These are phyloP conservation scores for Beris chalybata DNA, from an alignment of 2,888 invertebrate species.

Conservation along the genomic window DNA sequence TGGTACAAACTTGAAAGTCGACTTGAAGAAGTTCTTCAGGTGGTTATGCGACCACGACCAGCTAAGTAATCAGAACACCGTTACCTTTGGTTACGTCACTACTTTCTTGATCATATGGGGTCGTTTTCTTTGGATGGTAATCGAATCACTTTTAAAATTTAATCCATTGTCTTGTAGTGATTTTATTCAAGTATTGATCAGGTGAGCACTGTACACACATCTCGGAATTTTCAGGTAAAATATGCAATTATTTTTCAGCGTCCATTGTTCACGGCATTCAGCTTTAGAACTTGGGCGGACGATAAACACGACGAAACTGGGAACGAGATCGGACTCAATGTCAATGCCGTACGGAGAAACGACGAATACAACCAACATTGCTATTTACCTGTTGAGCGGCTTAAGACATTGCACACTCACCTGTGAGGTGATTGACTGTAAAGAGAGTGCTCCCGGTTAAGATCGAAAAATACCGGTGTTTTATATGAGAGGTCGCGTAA, in stretches of 20 bases:
- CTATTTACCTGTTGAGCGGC: too few relatives aligned
- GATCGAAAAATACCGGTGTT: too few relatives aligned
- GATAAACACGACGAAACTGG: not conserved
- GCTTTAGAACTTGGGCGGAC: constrained; percentile 2
- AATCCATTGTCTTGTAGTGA: not conserved
- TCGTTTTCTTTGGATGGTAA: not conserved
- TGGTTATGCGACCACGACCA: not conserved
- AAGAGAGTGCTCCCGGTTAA: too few relatives aligned
- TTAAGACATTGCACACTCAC: too few relatives aligned
- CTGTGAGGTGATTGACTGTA: too few relatives aligned
- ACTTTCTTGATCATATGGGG: not conserved
- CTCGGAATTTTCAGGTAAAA: too few relatives aligned
- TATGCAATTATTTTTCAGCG: too few relatives aligned
- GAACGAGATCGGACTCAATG: constrained; percentile 4
- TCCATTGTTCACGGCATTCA: too few relatives aligned
- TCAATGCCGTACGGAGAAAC: constrained; percentile 1
- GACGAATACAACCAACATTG: too few relatives aligned
- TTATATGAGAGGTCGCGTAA: too few relatives aligned
- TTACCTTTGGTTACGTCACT: constrained; percentile 24
- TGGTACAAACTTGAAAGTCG: not conserved
- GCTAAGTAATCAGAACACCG: constrained; percentile 16
- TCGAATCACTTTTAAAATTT: not conserved
- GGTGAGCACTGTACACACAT: too few relatives aligned
- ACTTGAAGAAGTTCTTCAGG: not conserved
- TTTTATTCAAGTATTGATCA: too few relatives aligned